phyloP scores from a whole-genome alignment of 2,888 invertebrate species.

The Limenitis camilla region DNA sequence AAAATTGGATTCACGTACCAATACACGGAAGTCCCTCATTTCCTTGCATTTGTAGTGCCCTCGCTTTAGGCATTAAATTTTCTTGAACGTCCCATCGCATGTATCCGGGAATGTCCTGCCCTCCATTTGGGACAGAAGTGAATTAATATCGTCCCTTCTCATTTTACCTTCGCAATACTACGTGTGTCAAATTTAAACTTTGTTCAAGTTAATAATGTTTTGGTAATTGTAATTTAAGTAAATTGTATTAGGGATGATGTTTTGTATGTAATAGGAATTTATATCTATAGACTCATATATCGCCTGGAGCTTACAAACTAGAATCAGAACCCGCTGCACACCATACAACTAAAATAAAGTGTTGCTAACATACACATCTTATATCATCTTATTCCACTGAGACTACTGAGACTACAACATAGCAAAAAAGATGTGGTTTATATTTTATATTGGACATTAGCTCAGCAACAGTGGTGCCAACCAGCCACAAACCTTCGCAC shows the following conservation, averaged over 20 bases:
- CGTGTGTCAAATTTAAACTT: neutral
- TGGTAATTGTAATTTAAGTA: neutral
- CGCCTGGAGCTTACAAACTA: too few species aligned
- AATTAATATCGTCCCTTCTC: neutral
- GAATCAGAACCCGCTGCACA: too few species aligned
- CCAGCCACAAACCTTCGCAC: too few species aligned
- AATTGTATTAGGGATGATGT: neutral
- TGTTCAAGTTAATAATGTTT: neutral
- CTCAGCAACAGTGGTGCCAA: too few species aligned
- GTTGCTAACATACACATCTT: too few species aligned
- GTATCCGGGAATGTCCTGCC: slow-evolving; percentile 56
- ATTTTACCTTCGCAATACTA: neutral
- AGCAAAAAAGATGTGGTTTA: too few species aligned
- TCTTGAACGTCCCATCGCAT: slow-evolving; percentile 46
- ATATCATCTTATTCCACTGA: too few species aligned
- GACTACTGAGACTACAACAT: too few species aligned
- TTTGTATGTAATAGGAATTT: too few species aligned
- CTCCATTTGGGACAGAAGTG: slow-evolving; percentile 32
- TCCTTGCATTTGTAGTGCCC: slow-evolving; percentile 62
- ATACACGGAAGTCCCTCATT: slow-evolving; percentile 67
- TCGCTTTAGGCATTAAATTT: slow-evolving; percentile 57
- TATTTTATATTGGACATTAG: too few species aligned
- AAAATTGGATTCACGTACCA: slow-evolving; percentile 62
- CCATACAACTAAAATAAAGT: too few species aligned
- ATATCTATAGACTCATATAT: too few species aligned